A percentile compares a stretch with the other conserved stretches of the same genome.
Evolutionary conservation across 2,113 vertebrate species (phyloP).

Genomic region (Hucho hucho): DNA sequence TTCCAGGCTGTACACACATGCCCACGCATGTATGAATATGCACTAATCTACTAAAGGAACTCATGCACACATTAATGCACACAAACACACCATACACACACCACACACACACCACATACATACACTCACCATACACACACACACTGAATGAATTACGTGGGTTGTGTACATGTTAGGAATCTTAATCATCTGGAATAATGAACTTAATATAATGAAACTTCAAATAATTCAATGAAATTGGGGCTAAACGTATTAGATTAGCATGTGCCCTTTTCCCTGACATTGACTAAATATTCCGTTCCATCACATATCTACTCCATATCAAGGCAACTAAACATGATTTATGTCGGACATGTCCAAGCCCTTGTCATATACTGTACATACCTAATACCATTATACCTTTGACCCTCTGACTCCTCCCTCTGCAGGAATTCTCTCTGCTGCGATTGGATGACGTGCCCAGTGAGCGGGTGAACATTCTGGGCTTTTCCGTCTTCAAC

Average conservation of each 20-base stretch:
- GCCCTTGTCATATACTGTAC: not conserved
- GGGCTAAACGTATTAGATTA: not conserved
- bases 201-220: not conserved
- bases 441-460: conserved; percentile 85
- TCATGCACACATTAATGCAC: no score
- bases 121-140: not conserved
- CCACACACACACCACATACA: no score
- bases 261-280: not conserved
- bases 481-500: conserved; percentile 98
- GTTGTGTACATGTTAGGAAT: not conserved
- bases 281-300: not conserved
- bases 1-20: no score
- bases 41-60: no score
- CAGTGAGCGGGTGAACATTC: conserved; percentile 89
- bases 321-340: not conserved
- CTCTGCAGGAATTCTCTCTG: conserved; percentile 88
- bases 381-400: conserved; percentile 4
- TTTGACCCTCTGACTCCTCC: not conserved
- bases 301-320: not conserved
- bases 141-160: not conserved
- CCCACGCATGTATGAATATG: no score
- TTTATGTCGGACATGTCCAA: not conserved
- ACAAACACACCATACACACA: not conserved
- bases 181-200: not conserved
- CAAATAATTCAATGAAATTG: not conserved